Base-by-base conservation (phyloP, 2,888 invertebrate species). In the Meandrusa payeni region DNA sequence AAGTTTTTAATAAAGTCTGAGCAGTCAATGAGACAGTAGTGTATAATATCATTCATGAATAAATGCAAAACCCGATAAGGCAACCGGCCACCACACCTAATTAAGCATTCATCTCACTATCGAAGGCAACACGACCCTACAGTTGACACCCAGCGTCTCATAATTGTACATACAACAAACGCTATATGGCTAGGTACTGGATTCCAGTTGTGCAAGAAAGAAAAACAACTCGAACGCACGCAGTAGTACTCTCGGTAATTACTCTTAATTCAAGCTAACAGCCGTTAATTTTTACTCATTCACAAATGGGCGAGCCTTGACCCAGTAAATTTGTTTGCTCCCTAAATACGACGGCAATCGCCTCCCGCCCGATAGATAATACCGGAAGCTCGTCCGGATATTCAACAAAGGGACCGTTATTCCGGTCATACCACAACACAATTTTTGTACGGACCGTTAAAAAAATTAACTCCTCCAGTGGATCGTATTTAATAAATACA, bases 331-430 rank as follows among this genome's bases (percentile, higher is more conserved):
- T 51, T 61, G 64, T 69, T 74, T 70, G 71, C 69, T 72, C 72
- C 71, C 77, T 63, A 74, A 75, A 71, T 59, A 53, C 59, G 69
- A 53, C 54, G 53, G 59, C 60, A 61, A 64, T 63, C 63, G 61
- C 68, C n/a, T 75, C 77, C 75, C 78, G 76, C 54, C 62, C 71
- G 76, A 76, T 78, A 75, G 71, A 43, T 43, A 43, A 32, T 66
- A 58, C 62, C 81, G 82, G 80, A 80, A 79, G 69, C 56, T 51
- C 46, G 66, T 59, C 76, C 76, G 78, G 76, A 78, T 69, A 69
- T 68, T 59, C 69, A 67, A 82, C 81, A 85, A 79, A 68, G 73
- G 63, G 70, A 69, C 76, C 77, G 78, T 86, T 85, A 74, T 77
- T 64, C 65, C 60, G 64, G 64, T 52, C 49, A 55, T 60, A 64